Conservation (phyloP, 2,113 vertebrate genomes). For the Ammodytes marinus region DNA sequence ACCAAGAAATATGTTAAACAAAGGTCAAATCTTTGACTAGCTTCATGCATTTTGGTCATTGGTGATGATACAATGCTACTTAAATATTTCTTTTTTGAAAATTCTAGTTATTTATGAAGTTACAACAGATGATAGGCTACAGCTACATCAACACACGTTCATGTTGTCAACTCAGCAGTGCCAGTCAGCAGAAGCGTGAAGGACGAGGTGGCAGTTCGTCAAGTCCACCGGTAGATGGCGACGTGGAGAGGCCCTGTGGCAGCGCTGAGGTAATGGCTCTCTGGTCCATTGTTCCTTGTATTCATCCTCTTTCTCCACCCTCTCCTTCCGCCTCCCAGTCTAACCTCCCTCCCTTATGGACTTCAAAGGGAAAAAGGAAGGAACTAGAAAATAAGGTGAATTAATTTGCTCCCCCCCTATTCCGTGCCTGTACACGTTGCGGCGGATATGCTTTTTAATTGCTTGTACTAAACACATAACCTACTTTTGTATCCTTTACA, state of each 20-base stretch:
- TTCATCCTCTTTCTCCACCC: slow-evolving; percentile 64
- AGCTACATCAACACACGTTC: slow-evolving; percentile 17
- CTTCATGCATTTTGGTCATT: background rate
- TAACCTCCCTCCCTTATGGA: slow-evolving; percentile 52
- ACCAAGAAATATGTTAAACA: slow-evolving; percentile 21
- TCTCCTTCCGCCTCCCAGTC: slow-evolving; percentile 71
- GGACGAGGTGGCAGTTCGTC: background rate
- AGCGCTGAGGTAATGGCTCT: slow-evolving; percentile 71
- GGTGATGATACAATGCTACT: background rate
- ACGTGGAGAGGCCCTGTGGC: slow-evolving; percentile 56
- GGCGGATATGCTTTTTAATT: slow-evolving; percentile 75
- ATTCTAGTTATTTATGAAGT: slow-evolving; percentile 2
- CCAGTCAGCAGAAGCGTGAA: slow-evolving; percentile 53
- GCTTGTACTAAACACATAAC: slow-evolving; percentile 70
- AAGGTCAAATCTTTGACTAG: slow-evolving; percentile 1
- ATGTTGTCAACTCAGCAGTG: slow-evolving; percentile 72
- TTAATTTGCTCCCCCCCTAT: slow-evolving; percentile 58
- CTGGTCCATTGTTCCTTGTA: slow-evolving; percentile 77
- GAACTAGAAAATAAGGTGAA: slow-evolving; percentile 76
- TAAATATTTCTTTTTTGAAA: background rate
- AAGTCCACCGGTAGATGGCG: slow-evolving; percentile 66
- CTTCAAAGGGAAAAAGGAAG: slow-evolving; percentile 77
- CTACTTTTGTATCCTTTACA: slow-evolving; percentile 67
- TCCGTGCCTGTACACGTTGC: slow-evolving; percentile 50
- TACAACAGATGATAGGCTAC: background rate